phyloP scores from a whole-genome alignment of 2,113 vertebrate species.

The Clarias macrocephalus region DNA sequence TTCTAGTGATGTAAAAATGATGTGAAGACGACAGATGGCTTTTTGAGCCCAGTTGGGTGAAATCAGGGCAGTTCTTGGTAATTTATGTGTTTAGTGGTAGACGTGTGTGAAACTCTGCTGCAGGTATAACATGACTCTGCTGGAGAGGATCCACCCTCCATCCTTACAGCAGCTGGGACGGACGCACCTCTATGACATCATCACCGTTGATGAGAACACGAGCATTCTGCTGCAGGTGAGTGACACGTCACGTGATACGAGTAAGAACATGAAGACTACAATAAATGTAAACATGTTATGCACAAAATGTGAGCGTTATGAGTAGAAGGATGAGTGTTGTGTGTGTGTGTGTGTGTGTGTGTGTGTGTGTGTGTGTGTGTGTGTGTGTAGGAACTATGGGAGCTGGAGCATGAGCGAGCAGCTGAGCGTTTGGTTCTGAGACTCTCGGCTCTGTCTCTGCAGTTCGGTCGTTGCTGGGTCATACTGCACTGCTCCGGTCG shows the following conservation, averaged over 20 bases:
- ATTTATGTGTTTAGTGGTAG: not conserved
- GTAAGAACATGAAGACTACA: not conserved
- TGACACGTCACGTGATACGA: not conserved
- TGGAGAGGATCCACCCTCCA: constrained; percentile 79
- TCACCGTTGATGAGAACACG: constrained; percentile 87
- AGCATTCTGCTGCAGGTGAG: constrained; percentile 85
- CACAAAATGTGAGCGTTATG: not conserved
- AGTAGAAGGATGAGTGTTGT: not conserved
- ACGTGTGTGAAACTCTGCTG: constrained; percentile 26
- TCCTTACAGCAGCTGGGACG: constrained; percentile 78
- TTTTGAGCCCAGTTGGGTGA: not conserved
- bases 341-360: constrained; percentile 11
- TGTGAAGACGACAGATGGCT: no score
- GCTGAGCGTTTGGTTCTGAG: constrained; percentile 79
- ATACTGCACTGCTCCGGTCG: constrained; percentile 74
- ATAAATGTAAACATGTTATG: not conserved
- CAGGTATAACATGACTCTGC: constrained; percentile 83
- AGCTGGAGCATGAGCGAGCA: constrained; percentile 75
- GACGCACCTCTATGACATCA: constrained; percentile 72
- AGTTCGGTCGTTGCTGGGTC: constrained; percentile 88
- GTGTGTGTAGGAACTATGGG: constrained; percentile 75
- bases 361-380: constrained; percentile 38
- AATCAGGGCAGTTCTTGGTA: not conserved
- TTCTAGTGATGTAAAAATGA: not conserved
- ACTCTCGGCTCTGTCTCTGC: constrained; percentile 83